Evolutionary conservation across 2,797 vertebrate genomes (phyloP).

Genomic region (Pseudotriccus pelzelni): DNA sequence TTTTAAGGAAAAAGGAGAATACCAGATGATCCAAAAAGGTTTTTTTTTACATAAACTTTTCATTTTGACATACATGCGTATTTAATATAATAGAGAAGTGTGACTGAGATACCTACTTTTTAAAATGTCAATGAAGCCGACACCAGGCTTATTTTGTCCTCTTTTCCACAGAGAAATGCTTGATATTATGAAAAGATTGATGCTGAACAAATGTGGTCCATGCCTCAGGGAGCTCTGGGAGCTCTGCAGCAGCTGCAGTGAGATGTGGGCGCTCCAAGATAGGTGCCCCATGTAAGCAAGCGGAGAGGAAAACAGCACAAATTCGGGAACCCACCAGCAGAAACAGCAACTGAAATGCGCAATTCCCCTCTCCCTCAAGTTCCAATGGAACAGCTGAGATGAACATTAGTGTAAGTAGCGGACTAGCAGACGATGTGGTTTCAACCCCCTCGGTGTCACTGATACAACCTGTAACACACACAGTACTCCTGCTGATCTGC

Average conservation of each 20-base stretch:
- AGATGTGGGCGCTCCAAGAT: background rate
- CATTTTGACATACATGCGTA: constrained; percentile 24
- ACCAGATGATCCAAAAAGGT: background rate
- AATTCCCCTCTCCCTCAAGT: background rate
- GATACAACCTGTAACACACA: background rate
- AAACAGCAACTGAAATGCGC: background rate
- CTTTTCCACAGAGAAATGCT: background rate
- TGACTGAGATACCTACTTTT: background rate
- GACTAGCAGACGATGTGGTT: background rate
- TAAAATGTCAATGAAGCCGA: constrained; percentile 26
- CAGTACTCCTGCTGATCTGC: background rate
- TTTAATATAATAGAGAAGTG: constrained; percentile 41
- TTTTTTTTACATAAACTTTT: constrained; percentile 22
- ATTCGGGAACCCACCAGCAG: background rate
- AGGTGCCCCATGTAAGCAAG: background rate
- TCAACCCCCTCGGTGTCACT: background rate
- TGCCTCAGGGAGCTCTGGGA: background rate
- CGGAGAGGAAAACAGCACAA: background rate
- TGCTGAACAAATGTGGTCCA: background rate
- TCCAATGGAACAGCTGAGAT: accelerated
- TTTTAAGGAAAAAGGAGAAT: background rate
- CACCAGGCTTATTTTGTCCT: background rate
- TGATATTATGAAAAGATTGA: background rate
- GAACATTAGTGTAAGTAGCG: background rate
- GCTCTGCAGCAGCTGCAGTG: background rate